These are phyloP conservation scores for Daphoenositta chrysoptera DNA, from an alignment of 2,113 vertebrate species.

Conservation along the genomic window DNA sequence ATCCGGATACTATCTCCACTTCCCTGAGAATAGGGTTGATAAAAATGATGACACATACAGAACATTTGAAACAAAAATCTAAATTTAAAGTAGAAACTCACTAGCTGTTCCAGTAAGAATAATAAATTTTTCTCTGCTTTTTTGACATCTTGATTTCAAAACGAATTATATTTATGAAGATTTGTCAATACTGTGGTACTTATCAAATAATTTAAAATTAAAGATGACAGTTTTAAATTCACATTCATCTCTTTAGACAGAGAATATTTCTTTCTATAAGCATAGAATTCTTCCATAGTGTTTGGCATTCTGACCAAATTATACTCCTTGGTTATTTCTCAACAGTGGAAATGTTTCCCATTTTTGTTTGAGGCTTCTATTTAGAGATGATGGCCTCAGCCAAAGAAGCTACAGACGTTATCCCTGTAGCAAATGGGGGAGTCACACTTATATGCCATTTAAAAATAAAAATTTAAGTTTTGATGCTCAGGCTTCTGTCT, in stretches of 20 bases:
- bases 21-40: not conserved
- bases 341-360: not conserved
- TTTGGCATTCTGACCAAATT: not conserved
- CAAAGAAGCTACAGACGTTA: not conserved
- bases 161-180: not conserved
- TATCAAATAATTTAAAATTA: not conserved
- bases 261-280: not conserved
- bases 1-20: not conserved
- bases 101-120: not conserved
- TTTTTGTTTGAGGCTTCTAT: not conserved
- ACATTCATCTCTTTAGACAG: not conserved
- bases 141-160: not conserved
- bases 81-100: not conserved
- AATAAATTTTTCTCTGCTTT: not conserved
- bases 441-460: not conserved
- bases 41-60: not conserved
- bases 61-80: not conserved
- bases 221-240: not conserved
- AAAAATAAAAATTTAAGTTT: not conserved
- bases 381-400: not conserved
- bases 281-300: not conserved
- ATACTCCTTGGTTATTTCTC: not conserved
- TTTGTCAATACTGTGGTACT: not conserved
- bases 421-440: not conserved
- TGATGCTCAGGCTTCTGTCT: not conserved